phyloP scores from a whole-genome alignment of 2,888 invertebrate species.

The Ophion costatus region DNA sequence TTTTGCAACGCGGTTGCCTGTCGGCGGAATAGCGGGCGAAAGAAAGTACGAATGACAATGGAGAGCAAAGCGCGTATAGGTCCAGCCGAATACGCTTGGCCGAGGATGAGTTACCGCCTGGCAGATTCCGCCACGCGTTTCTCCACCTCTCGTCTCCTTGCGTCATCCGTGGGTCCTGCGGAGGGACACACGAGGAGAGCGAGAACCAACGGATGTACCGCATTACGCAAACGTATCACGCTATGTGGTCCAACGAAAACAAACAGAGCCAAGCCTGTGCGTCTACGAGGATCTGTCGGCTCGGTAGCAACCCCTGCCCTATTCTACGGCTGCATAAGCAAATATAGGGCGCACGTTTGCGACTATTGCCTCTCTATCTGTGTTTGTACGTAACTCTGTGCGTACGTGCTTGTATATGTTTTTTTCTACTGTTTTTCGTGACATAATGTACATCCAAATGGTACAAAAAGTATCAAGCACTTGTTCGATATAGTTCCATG shows the following conservation, averaged over 20 bases:
- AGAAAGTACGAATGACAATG: conserved; percentile 67
- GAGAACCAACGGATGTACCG: conserved; percentile 75
- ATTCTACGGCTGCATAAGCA: conserved; percentile 76
- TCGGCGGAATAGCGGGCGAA: conserved; percentile 31
- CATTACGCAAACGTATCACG: conserved; percentile 83
- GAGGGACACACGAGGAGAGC: conserved; percentile 70
- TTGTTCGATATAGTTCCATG: conserved; percentile 12
- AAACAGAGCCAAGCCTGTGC: conserved; percentile 77
- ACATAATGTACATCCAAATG: conserved; percentile 21
- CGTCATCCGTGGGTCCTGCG: conserved; percentile 54
- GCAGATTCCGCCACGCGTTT: conserved; percentile 76
- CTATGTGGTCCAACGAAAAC: conserved; percentile 83
- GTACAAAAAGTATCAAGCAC: conserved; percentile 20
- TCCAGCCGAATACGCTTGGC: conserved; percentile 73
- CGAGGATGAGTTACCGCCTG: conserved; percentile 79
- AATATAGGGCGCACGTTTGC: conserved; percentile 70
- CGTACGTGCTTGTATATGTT: conserved; percentile 6
- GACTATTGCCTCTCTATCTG: conserved; percentile 23
- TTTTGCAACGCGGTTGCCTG: conserved; percentile 6
- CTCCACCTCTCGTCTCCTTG: conserved; percentile 66
- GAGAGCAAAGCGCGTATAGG: conserved; percentile 64
- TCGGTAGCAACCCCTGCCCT: conserved; percentile 68
- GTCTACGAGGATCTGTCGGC: conserved; percentile 61
- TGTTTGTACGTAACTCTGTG: background rate
- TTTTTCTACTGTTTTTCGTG: conserved; percentile 33